phyloP scores from a whole-genome alignment of 2,113 vertebrate species.

The Brachyhypopomus gauderio region DNA sequence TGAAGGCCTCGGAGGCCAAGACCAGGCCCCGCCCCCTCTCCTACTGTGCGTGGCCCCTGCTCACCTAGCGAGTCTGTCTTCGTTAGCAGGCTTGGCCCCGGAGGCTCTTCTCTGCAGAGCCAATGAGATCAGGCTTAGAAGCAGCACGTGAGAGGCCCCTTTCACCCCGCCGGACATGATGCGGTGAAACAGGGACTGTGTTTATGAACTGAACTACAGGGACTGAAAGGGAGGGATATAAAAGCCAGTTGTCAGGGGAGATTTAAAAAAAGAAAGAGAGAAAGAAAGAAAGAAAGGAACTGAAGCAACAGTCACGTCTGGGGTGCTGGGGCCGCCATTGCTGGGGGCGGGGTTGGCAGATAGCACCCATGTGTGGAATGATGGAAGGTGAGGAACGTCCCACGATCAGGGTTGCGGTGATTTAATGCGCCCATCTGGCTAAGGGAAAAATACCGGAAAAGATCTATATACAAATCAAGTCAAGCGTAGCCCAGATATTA shows the following conservation, averaged over 20 bases:
- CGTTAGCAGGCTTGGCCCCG: slow-evolving; percentile 2
- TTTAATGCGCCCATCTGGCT: slow-evolving; percentile 25
- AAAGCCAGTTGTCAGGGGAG: slow-evolving; percentile 17
- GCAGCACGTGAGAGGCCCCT: neutral
- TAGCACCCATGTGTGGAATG: neutral
- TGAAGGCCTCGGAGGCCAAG: neutral
- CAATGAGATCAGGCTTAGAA: neutral
- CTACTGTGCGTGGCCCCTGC: neutral
- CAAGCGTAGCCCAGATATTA: neutral
- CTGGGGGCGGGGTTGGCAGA: slow-evolving; percentile 14
- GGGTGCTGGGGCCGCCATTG: neutral
- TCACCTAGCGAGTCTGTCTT: slow-evolving; percentile 3
- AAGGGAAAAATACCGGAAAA: neutral
- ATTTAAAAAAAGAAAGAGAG: slow-evolving; percentile 12
- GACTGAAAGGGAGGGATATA: slow-evolving; percentile 6
- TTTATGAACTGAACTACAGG: slow-evolving; percentile 7
- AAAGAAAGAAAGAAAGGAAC: slow-evolving; percentile 28
- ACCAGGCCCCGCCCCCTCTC: neutral
- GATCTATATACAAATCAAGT: neutral
- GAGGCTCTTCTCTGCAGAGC: neutral
- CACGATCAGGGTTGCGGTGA: neutral
- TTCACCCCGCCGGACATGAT: neutral
- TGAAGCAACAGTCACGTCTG: neutral
- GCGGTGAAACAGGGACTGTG: neutral
- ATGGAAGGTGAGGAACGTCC: slow-evolving; percentile 13